A percentile compares a stretch with the other conserved stretches of the same genome.
These are phyloP conservation scores for Ammospiza caudacuta DNA, from an alignment of 2,113 vertebrate genomes.

Conservation along the genomic window DNA sequence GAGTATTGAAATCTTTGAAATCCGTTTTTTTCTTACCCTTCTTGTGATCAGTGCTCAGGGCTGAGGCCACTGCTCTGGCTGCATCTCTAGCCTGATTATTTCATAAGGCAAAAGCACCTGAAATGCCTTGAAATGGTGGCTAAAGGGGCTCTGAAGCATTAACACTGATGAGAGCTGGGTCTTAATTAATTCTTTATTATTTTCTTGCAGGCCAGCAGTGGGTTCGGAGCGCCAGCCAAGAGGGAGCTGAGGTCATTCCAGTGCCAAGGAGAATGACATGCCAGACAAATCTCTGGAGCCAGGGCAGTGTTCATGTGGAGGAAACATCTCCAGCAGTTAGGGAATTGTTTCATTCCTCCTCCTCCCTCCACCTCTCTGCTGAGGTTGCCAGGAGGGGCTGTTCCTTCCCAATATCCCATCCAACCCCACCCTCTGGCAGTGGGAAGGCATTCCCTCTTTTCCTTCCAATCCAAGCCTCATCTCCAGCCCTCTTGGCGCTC, in stretches of 20 bases:
- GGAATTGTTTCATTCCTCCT: neutral
- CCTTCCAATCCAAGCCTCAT: neutral
- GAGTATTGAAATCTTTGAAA: neutral
- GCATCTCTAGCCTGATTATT: slow-evolving; percentile 24
- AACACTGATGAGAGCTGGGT: neutral
- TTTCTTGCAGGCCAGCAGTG: neutral
- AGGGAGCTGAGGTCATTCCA: neutral
- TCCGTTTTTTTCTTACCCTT: rapidly evolving
- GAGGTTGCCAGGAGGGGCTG: neutral
- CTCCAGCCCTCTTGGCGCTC: neutral
- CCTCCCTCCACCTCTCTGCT: neutral
- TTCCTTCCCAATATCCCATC: neutral
- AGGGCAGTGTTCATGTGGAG: neutral
- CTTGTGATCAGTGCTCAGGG: neutral
- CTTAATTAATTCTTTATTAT: slow-evolving; percentile 65
- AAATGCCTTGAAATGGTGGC: neutral
- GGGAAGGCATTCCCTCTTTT: neutral
- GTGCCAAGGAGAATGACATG: neutral
- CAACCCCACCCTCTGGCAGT: neutral
- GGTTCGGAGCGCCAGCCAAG: neutral
- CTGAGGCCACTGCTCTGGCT: neutral
- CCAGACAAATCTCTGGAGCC: neutral
- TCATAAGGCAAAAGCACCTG: neutral
- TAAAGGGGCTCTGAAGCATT: slow-evolving; percentile 48
- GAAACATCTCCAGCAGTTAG: neutral